Base-by-base conservation (phyloP, 53 echinoderm and acorn worm genomes). In the Pentamera pediparva region DNA sequence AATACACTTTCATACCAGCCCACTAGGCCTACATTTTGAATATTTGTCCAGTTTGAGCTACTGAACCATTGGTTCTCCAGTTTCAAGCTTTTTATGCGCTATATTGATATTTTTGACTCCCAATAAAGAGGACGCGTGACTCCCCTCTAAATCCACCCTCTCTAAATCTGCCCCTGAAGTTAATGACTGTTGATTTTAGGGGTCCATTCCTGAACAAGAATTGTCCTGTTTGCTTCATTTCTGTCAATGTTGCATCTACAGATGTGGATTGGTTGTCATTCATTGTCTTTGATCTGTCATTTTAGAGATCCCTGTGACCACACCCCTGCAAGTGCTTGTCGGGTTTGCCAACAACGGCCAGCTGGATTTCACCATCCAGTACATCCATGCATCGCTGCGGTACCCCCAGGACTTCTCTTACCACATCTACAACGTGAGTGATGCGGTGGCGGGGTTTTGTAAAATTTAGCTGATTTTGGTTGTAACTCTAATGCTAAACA, bases 371-470 rank as follows among this genome's bases (percentile, higher is more conserved):
- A 54, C 70, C 39, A 35, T 98, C 10, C 86, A 98, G 28, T 89
- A 65, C 71, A 84, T 98, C 35, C 91, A 98, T 53, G 98, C 98
- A 53, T 92, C 98, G 6, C 86, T 98, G 32, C 91, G 98, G 32
- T 98, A 98, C 76, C 98, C 98, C 78, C 98, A 98, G 80, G 98
- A 98, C 35, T 98, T 98, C 84, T 60, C 76, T 50, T 98, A 82
- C 72, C 88, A 88, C 70, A 92, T 98, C 76, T 86, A 92, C 40
- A 98, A 98, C 81, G 98, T 98, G 65, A 98, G 98, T 83, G 25
- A 45, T n/a, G n/a, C n/a, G n/a, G n/a, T n/a, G n/a, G n/a, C n/a
- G n/a, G n/a, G n/a, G n/a, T n/a, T n/a, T n/a, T n/a, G n/a, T n/a
- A n/a, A 45, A 15, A 15, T 45, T n/a, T 45, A 12, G 13, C n/a